phyloP scores from a whole-genome alignment of 2,797 vertebrate species.

The Percopsis omiscomaycus region DNA sequence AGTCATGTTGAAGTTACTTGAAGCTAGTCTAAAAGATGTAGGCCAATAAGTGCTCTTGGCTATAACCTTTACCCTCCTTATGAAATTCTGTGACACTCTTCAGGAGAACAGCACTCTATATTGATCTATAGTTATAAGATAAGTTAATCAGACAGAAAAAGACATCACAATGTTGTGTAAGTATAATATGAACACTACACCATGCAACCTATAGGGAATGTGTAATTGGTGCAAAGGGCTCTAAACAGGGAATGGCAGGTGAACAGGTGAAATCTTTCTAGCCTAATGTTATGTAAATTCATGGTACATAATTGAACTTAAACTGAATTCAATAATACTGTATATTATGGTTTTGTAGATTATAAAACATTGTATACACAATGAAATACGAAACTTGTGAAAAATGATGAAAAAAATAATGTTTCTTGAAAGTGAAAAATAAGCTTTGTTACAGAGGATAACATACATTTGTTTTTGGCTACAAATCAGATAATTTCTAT shows the following conservation, averaged over 20 bases:
- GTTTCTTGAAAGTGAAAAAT: no score
- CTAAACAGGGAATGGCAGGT: background rate
- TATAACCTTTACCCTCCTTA: constrained; percentile 51
- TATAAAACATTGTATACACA: no score
- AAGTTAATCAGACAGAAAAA: constrained; percentile 55
- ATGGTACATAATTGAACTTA: no score
- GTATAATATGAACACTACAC: constrained; percentile 13
- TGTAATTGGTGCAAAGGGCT: background rate
- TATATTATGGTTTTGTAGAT: no score
- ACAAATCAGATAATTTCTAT: no score
- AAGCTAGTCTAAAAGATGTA: no score
- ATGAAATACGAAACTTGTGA: no score
- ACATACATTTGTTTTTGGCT: no score
- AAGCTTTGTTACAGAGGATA: no score
- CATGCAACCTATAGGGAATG: constrained; percentile 6
- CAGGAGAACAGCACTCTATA: constrained; percentile 38
- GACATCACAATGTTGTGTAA: constrained; percentile 40
- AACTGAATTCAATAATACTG: background rate
- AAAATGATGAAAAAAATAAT: no score
- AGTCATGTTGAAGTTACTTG: background rate
- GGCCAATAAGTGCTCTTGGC: background rate
- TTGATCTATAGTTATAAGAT: constrained; percentile 40
- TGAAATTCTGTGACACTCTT: constrained; percentile 22
- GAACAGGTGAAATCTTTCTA: no score
- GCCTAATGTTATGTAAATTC: no score